phyloP scores from a whole-genome alignment of 2,888 invertebrate species.

The Psylliodes chrysocephalus region DNA sequence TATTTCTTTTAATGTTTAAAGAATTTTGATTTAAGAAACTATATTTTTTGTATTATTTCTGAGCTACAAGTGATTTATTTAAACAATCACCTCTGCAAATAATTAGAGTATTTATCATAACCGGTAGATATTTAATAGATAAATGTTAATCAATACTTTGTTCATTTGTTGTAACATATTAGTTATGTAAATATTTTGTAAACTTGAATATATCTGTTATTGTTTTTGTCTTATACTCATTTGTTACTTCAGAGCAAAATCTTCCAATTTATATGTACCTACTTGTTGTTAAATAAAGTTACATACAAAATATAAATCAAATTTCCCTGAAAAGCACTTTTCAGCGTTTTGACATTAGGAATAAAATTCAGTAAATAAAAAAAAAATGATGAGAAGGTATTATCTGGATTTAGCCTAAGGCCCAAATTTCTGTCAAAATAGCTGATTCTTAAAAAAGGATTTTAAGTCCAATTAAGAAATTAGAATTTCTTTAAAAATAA shows the following conservation, averaged over 20 bases:
- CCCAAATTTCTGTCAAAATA: too few relatives aligned
- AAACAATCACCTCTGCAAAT: slow-evolving; percentile 25
- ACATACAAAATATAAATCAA: slow-evolving; percentile 30
- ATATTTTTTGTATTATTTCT: slow-evolving; percentile 1
- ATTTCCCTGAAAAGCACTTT: slow-evolving; percentile 8
- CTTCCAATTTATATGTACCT: slow-evolving; percentile 40
- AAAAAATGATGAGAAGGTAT: too few relatives aligned
- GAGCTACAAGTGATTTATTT: slow-evolving; percentile 19
- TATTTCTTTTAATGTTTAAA: slow-evolving; percentile 5
- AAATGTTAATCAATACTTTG: slow-evolving; percentile 28
- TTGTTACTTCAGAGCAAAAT: slow-evolving; percentile 37
- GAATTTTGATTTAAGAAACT: not conserved
- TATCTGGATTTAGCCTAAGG: too few relatives aligned
- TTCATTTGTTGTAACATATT: slow-evolving; percentile 37
- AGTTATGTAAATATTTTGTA: slow-evolving; percentile 43
- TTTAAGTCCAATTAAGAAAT: too few relatives aligned
- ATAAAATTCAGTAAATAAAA: too few relatives aligned
- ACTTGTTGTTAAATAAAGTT: slow-evolving; percentile 39
- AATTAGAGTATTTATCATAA: slow-evolving; percentile 30
- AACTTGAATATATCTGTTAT: slow-evolving; percentile 43
- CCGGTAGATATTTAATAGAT: slow-evolving; percentile 31
- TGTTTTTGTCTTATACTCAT: slow-evolving; percentile 42
- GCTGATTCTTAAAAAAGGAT: too few relatives aligned
- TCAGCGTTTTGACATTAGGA: not conserved
- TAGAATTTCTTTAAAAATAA: too few relatives aligned